These are phyloP conservation scores for Fistularia commersonii DNA, from an alignment of 2,797 vertebrate species.

Conservation along the genomic window DNA sequence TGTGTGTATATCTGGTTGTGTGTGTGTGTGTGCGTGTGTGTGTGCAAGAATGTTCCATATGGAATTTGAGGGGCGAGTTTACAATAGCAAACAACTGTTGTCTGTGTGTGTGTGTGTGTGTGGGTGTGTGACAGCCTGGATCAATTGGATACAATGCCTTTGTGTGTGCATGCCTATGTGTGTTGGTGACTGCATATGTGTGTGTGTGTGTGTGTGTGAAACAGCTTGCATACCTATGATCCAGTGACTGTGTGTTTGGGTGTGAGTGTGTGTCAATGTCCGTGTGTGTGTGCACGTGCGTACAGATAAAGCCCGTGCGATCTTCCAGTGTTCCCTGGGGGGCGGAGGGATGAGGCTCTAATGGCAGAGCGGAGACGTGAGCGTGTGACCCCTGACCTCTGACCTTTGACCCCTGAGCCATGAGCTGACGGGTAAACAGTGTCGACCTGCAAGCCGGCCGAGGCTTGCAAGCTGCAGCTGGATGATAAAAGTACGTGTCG, in stretches of 20 bases:
- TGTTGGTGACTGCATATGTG: no score
- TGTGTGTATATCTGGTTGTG: no score
- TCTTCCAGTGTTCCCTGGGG: conserved; percentile 35
- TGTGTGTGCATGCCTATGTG: conserved; percentile 1
- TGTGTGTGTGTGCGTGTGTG: no score
- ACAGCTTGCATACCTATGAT: not conserved
- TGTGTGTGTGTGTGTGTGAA: no score
- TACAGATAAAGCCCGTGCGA: conserved; percentile 34
- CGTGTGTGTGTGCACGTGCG: conserved; percentile 11
- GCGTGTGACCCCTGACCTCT: conserved; percentile 38
- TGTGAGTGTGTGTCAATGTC: not conserved
- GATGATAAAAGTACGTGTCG: no score
- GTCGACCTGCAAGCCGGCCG: conserved; percentile 20
- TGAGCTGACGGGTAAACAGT: conserved; percentile 57
- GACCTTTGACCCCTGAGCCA: conserved; percentile 49
- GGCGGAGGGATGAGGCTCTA: conserved; percentile 45
- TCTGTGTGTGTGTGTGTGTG: no score
- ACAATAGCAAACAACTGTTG: no score
- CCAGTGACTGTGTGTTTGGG: conserved; percentile 4
- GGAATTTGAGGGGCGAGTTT: no score
- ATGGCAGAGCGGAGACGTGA: conserved; percentile 40
- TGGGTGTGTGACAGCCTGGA: no score
- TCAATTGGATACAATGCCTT: conserved; percentile 5
- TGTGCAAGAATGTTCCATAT: no score
- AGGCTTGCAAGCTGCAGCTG: not conserved